These are phyloP conservation scores for Miltochrista miniata DNA, from an alignment of 2,888 invertebrate species.

Conservation along the genomic window DNA sequence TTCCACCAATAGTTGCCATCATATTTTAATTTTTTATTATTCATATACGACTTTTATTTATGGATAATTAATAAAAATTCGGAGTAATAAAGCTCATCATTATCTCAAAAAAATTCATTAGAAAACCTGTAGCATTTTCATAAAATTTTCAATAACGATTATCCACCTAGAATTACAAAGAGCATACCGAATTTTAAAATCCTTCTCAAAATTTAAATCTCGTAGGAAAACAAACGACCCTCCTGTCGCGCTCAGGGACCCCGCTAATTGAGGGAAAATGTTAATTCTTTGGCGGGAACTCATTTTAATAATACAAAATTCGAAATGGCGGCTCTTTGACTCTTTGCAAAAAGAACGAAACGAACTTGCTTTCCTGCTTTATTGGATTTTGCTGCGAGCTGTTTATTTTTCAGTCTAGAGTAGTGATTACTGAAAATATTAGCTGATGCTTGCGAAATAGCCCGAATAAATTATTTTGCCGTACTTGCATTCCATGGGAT, in stretches of 20 bases:
- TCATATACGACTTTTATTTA: no score
- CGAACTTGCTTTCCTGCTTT: slow-evolving; percentile 15
- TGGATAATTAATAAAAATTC: no score
- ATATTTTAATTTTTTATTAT: no score
- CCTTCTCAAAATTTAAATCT: not conserved
- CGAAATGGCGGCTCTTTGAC: slow-evolving; percentile 7
- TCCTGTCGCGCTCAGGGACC: not conserved
- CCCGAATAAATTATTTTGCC: no score
- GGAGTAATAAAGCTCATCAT: no score
- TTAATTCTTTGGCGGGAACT: slow-evolving; percentile 1
- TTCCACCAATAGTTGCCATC: no score
- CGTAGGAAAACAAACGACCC: not conserved
- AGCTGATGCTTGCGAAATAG: no score
- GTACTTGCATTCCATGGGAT: no score
- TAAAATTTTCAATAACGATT: no score
- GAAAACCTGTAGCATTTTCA: no score
- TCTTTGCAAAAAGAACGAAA: slow-evolving; percentile 9
- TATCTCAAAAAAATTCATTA: no score
- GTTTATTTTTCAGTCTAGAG: not conserved
- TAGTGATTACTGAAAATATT: not conserved
- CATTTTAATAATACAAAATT: slow-evolving; percentile 18
- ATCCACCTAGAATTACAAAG: no score
- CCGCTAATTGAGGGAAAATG: slow-evolving; percentile 5
- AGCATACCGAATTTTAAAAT: not conserved
- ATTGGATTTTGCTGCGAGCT: slow-evolving; percentile 7